Conservation (phyloP, 2,113 vertebrate species). For the Strix uralensis region DNA sequence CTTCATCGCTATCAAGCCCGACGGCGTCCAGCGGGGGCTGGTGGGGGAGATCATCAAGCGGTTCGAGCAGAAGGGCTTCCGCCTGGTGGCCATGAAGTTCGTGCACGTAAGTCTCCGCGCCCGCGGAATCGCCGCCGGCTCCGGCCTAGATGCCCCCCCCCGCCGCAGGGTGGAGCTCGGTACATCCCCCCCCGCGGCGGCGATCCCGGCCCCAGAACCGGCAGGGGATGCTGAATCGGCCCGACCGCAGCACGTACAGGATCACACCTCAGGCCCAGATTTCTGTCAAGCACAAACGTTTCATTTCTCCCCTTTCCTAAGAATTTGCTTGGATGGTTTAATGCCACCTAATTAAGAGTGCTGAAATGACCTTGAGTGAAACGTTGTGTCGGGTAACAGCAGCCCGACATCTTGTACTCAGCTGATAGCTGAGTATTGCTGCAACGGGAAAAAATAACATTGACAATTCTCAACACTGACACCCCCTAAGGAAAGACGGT, state of each 20-base stretch:
- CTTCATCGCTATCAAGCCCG: constrained; percentile 89
- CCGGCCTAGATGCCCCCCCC: rapidly evolving
- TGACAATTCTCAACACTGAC: rapidly evolving
- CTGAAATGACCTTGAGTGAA: not conserved
- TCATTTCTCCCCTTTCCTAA: rapidly evolving
- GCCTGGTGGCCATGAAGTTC: constrained; percentile 83
- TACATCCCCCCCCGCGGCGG: rapidly evolving
- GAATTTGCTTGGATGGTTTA: rapidly evolving
- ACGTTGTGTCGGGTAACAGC: rapidly evolving
- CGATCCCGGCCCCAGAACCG: rapidly evolving
- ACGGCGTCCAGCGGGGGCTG: constrained; percentile 86
- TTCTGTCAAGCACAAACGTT: rapidly evolving
- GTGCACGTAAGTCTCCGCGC: constrained; percentile 56
- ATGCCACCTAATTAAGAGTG: rapidly evolving
- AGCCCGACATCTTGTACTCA: rapidly evolving
- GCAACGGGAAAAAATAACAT: not conserved
- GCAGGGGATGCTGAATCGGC: rapidly evolving
- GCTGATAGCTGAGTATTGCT: not conserved
- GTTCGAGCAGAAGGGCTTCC: constrained; percentile 85
- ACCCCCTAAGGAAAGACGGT: rapidly evolving
- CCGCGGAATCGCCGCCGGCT: rapidly evolving
- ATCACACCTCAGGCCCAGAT: rapidly evolving
- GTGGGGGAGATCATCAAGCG: constrained; percentile 82
- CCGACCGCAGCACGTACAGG: rapidly evolving
- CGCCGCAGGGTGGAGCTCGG: too few species aligned